A percentile compares a stretch with the other conserved stretches of the same genome.
Evolutionary conservation across 1,140 invertebrate species (phyloP).

Genomic region (Drosophila murphyi): DNA sequence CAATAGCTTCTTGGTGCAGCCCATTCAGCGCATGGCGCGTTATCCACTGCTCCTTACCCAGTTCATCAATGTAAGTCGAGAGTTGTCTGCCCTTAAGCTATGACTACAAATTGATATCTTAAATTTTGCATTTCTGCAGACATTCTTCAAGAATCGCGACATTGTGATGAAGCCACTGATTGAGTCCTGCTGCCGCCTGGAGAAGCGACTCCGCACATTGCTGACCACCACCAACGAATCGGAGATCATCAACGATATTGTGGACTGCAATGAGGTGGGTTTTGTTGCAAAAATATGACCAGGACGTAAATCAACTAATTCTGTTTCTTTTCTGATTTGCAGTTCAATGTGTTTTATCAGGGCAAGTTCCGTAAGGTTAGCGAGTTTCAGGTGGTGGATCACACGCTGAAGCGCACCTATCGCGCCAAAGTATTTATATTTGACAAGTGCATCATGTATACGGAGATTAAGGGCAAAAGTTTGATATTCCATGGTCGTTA

Average conservation of each 20-base stretch:
- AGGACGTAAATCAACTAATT: neutral
- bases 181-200: constrained; percentile 78
- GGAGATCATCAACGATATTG: constrained; percentile 81
- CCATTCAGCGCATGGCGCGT: constrained; percentile 80
- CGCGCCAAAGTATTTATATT: constrained; percentile 82
- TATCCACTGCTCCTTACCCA: constrained; percentile 79
- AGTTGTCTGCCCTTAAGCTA: neutral
- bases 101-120: neutral
- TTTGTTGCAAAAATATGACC: neutral
- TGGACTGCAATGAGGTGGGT: constrained; percentile 78
- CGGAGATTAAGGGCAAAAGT: constrained; percentile 81
- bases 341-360: constrained; percentile 82
- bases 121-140: constrained; percentile 37
- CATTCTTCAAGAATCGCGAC: constrained; percentile 78
- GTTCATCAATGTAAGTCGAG: constrained; percentile 71
- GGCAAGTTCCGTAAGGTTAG: constrained; percentile 81
- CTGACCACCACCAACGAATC: constrained; percentile 81
- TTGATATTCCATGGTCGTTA: constrained; percentile 81
- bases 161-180: constrained; percentile 76
- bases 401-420: constrained; percentile 69
- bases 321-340: neutral
- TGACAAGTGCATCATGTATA: constrained; percentile 83
- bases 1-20: constrained; percentile 83
- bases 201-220: constrained; percentile 74
- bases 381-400: constrained; percentile 75